Percentiles rank a stretch among this genome's conserved stretches.
Conservation (phyloP, 2,113 vertebrate species). For the Trichomycterus rosablanca region DNA sequence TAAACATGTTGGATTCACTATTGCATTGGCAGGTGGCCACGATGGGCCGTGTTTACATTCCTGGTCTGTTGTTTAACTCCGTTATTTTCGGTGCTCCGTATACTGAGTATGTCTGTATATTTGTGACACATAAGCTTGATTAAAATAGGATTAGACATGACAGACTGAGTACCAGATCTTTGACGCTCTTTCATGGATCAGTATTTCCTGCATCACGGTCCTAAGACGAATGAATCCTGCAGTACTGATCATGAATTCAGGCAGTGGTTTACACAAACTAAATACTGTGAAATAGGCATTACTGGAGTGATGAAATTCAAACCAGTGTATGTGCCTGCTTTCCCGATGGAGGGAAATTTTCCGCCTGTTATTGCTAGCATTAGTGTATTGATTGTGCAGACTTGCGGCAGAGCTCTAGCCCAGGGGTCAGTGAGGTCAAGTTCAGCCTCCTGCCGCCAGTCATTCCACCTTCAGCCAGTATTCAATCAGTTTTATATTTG, state of each 20-base stretch:
- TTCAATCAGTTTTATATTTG: too few relatives aligned
- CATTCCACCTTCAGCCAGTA: not conserved
- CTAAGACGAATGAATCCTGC: too few relatives aligned
- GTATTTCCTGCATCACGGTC: too few relatives aligned
- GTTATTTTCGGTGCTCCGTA: not conserved
- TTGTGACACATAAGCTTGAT: too few relatives aligned
- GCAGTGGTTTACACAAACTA: too few relatives aligned
- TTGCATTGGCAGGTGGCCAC: slow-evolving; percentile 27
- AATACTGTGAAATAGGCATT: too few relatives aligned
- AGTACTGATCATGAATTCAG: too few relatives aligned
- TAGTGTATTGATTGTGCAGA: slow-evolving; percentile 1
- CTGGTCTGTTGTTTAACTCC: not conserved
- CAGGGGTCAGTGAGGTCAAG: slow-evolving; percentile 35
- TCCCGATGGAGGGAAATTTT: not conserved
- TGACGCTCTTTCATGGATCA: too few relatives aligned
- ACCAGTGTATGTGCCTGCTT: slow-evolving; percentile 9
- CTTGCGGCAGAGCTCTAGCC: not conserved
- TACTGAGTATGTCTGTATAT: too few relatives aligned
- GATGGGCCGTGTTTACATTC: slow-evolving; percentile 38
- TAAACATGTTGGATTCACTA: slow-evolving; percentile 26
- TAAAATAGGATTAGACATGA: too few relatives aligned
- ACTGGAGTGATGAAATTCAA: slow-evolving; percentile 12
- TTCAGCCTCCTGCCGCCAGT: slow-evolving; percentile 38
- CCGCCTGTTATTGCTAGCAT: not conserved
- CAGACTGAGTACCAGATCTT: too few relatives aligned